Evolutionary conservation across 2,888 invertebrate genomes (phyloP).

Genomic region (Catocala fraxini): DNA sequence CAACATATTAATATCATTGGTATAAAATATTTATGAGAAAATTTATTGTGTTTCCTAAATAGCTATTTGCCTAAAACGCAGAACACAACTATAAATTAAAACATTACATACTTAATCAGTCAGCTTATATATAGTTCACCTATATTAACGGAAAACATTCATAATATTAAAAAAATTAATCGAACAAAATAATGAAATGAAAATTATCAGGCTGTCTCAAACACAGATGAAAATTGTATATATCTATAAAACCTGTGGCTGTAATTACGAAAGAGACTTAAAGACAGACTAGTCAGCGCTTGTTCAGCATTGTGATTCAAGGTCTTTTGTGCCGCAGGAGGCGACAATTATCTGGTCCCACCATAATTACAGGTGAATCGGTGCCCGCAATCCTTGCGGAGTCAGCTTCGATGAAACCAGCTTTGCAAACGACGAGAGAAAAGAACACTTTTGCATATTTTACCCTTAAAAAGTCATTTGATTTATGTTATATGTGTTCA

Average conservation of each 20-base stretch:
- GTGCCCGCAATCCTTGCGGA: conserved; percentile 43
- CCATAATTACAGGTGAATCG: conserved; percentile 53
- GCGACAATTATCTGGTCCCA: conserved; percentile 52
- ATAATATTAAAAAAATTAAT: too few relatives aligned
- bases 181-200: too few relatives aligned
- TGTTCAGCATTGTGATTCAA: conserved; percentile 46
- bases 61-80: too few relatives aligned
- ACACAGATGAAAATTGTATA: neutral
- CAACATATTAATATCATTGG: too few relatives aligned
- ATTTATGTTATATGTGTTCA: neutral
- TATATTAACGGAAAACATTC: too few relatives aligned
- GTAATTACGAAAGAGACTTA: conserved; percentile 43
- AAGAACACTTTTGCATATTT: neutral
- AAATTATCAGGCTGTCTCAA: neutral
- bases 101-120: too few relatives aligned
- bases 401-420: conserved; percentile 36
- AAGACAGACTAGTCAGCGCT: conserved; percentile 46
- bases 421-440: conserved; percentile 26
- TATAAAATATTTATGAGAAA: too few relatives aligned
- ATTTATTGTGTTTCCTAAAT: too few relatives aligned
- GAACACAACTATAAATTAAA: too few relatives aligned
- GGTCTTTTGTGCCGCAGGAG: conserved; percentile 43
- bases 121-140: too few relatives aligned
- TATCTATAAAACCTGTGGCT: conserved; percentile 26
- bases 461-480: neutral